These are phyloP conservation scores for Adoxophyes honmai DNA, from an alignment of 1,140 invertebrate species.

Conservation along the genomic window DNA sequence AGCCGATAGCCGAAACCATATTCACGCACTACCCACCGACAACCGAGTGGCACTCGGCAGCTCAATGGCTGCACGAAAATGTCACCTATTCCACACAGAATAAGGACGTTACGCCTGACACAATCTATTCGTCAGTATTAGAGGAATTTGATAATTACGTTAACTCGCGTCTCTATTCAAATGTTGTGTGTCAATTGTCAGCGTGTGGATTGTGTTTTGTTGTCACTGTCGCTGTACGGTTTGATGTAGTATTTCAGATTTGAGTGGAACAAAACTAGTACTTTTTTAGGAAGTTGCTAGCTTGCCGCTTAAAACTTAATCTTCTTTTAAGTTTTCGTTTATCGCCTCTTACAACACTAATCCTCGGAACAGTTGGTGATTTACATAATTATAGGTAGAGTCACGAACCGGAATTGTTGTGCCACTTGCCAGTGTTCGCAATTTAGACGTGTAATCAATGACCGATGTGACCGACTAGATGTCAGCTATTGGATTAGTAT, in stretches of 20 bases:
- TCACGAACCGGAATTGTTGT: too few species aligned
- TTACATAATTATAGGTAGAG: too few species aligned
- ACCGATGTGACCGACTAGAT: too few species aligned
- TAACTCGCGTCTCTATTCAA: conserved; percentile 11
- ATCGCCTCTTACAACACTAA: too few species aligned
- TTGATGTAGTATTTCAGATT: neutral
- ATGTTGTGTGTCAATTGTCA: conserved; percentile 13
- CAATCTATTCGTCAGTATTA: neutral
- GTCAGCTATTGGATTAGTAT: too few species aligned
- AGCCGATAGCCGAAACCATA: neutral
- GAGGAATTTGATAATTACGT: conserved; percentile 13
- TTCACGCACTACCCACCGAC: neutral
- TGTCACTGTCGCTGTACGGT: neutral
- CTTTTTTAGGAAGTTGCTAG: too few species aligned
- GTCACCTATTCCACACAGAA: neutral
- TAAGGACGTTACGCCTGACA: neutral
- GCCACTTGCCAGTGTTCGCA: too few species aligned
- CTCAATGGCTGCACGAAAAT: neutral
- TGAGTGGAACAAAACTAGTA: too few species aligned
- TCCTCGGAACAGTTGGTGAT: too few species aligned
- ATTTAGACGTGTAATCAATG: too few species aligned
- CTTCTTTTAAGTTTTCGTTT: too few species aligned
- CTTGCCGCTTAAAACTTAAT: too few species aligned
- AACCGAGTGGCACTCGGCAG: neutral
- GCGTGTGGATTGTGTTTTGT: neutral